A percentile compares a stretch with the other conserved stretches of the same genome.
Evolutionary conservation across 2,113 vertebrate genomes (phyloP).

Genomic region (Cyanoliseus patagonus): DNA sequence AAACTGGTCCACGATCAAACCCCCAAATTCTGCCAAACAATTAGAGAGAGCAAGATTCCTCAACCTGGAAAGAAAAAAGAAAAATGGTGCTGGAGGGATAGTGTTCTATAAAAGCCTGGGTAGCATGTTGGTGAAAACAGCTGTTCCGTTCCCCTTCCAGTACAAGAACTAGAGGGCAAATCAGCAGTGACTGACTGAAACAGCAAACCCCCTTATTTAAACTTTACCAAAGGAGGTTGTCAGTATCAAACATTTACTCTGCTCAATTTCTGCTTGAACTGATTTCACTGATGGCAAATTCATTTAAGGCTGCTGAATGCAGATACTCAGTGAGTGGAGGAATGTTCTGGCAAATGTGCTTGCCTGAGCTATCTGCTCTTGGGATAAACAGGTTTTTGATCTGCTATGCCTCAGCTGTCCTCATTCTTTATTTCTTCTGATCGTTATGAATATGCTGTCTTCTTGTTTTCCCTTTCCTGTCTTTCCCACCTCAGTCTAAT

Average conservation of each 20-base stretch:
- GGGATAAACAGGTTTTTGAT: neutral
- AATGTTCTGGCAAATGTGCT: fast-evolving
- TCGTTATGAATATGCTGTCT: neutral
- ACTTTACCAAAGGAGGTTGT: neutral
- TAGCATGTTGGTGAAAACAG: neutral
- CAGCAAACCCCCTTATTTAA: fast-evolving
- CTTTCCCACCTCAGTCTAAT: neutral
- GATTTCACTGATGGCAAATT: neutral
- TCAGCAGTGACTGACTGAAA: neutral
- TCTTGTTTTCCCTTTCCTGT: neutral
- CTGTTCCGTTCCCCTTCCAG: neutral
- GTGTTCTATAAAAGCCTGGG: neutral
- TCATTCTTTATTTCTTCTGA: neutral
- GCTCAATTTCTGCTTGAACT: neutral
- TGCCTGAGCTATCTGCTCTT: neutral
- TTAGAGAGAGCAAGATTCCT: neutral
- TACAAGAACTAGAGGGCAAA: neutral
- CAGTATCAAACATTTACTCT: neutral
- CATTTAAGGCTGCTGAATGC: neutral
- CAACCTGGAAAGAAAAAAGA: neutral
- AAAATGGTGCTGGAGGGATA: neutral
- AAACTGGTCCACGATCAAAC: neutral
- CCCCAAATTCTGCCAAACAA: neutral
- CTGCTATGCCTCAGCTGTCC: neutral
- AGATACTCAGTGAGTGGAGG: neutral